Conservation (phyloP, 2,113 vertebrate species). For the Platysternon megacephalum region DNA sequence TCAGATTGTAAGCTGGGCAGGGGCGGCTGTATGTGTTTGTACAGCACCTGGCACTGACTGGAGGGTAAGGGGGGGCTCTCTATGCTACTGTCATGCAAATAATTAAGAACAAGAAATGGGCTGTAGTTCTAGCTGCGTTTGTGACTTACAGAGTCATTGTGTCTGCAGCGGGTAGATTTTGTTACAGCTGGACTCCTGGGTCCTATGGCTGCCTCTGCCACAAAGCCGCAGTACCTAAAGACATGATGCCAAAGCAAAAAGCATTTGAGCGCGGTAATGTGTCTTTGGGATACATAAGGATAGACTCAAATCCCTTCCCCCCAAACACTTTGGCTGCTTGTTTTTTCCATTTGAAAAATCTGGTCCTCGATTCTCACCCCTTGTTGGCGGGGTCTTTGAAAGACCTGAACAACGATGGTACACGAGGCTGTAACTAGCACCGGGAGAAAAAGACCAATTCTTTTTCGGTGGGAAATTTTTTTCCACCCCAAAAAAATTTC, state of each 20-base stretch:
- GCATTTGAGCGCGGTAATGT: too few species aligned
- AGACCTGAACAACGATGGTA: background rate
- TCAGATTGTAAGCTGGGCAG: background rate
- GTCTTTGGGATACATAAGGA: too few species aligned
- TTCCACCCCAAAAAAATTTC: background rate
- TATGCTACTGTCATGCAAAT: background rate
- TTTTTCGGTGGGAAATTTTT: background rate
- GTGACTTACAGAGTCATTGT: background rate
- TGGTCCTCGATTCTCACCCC: background rate
- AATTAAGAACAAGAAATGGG: background rate
- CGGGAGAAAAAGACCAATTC: background rate
- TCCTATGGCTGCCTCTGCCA: background rate
- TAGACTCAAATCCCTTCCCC: background rate
- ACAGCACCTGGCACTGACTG: background rate
- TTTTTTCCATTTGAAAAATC: background rate
- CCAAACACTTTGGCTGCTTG: background rate
- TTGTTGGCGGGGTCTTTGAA: background rate
- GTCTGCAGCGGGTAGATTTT: background rate
- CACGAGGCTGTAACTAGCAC: background rate
- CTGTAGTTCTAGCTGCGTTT: background rate
- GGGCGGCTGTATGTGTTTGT: background rate
- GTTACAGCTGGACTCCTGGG: background rate
- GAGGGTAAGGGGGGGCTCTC: background rate
- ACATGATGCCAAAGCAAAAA: too few species aligned
- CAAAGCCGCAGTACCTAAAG: too few species aligned